Base-by-base conservation (phyloP, 2,797 vertebrate genomes). In the Craterocephalus amniculus region DNA sequence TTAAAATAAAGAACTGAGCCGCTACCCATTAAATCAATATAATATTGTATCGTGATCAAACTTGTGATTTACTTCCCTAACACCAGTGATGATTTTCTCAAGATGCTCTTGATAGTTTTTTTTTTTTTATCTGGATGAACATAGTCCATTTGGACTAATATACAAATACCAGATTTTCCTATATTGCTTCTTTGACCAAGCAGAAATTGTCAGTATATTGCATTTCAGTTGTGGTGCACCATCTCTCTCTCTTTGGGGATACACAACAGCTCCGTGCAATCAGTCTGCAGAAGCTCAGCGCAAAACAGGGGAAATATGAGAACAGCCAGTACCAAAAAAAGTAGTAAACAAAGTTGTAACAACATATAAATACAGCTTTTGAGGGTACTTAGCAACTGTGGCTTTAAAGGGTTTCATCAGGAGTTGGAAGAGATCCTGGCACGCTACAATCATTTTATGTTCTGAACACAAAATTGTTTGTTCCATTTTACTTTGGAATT, bases 181-280 rank as follows among this genome's bases (percentile, higher is more conserved):
- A 0, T 54, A 14, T 18, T 63, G 20, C 58, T 38, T 69, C 2
- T 16, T 57, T 70, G 18, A 20, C 43, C 38, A n/a, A 48, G 51
- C 67, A 65, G 24, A 73, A 62, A 60, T 55, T 59, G 3, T 7
- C 52, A 43, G 24, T 72, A 65, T n/a, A 61, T 67, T 70, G 45
- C 40, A 65, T 79, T 74, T 72, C 0, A 45, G 34, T 20, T 18
- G 55, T 34, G 26, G 57, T 13, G 48, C 55, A 62, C 56, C 62
- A 5, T 67, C 10, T 57, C 10, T 58, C 56, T 64, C n/a, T n/a
- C n/a, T n/a, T n/a, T 56, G 18, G 56, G 67, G 57, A 69, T 36
- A 22, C 4, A 32, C 7, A 40, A 11, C 18, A 57, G 13, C 11
- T 34, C 58, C 54, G 43, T 40, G 48, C 32, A 16, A 60, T 22